Evolutionary conservation across 2,113 vertebrate genomes (phyloP), one percentile per base, ranked within the genome.

Genomic region (Pithys albifrons): DNA sequence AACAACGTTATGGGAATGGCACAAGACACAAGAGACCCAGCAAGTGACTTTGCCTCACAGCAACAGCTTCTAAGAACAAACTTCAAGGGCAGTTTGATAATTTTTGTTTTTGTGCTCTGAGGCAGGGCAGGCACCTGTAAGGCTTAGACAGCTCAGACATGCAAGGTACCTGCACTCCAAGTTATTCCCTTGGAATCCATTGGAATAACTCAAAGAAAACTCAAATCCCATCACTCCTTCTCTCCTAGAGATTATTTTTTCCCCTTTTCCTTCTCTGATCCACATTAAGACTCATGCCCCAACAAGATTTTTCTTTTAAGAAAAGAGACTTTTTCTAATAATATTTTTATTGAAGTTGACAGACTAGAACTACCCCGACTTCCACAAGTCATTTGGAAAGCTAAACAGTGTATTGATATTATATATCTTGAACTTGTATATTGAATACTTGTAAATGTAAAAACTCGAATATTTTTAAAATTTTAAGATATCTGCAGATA

Each of bases 1-100:
- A 67, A 5, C 27, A 23, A 15, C 0, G 0, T 37, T 69, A 43
- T 1, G 6, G 14, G 48, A 46, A 14, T 3, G 2, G 29, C 52
- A 75, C 19, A 80, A 33, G 24, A 35, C 35, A 11, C 24, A 14
- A 28, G 31, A 31, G 31, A 58, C 33, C 19, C 76, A 80, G 59
- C 11, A 91, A 89, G 37, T 19, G 33, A 19, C 59, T 86, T 19
- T 39, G 28, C 33, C 43, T 62, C 0, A 0, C 31, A 62, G 59
- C 35, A 88, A 31, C 48, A 64, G 20, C 33, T 58, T 27, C 10
- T 24, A 31, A 82, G n/a, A 49, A 46, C 1, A 2, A 84, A 24
- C 43, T 58, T 58, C 49, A 17, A 10, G 22, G 37, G 22, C 31
- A 51, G 19, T 2, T 14, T 29, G 84, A 51, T 52, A 77, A 16